A percentile compares a stretch with the other conserved stretches of the same genome.
Conservation (phyloP, 2,797 vertebrate genomes). For the Coccyzus lansbergi region DNA sequence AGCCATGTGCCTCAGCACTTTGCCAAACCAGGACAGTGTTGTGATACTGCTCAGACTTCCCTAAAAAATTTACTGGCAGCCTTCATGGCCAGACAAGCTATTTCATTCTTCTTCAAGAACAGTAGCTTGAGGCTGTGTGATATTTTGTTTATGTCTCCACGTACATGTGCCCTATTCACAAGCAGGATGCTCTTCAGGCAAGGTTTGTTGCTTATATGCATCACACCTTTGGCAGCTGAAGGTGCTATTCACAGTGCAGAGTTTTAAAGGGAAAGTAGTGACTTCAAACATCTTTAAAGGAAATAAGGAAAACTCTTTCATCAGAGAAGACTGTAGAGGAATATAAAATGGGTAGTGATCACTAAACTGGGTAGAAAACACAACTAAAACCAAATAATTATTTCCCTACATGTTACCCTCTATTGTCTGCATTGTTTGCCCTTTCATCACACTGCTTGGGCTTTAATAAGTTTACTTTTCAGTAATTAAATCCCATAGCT, state of each 20-base stretch:
- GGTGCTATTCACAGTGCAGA: not conserved
- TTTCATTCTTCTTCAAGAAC: not conserved
- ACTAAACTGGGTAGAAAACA: not conserved
- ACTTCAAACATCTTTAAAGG: not conserved
- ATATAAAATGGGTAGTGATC: not conserved
- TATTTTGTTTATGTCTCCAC: not conserved
- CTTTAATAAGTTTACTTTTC: not conserved
- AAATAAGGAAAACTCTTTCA: not conserved
- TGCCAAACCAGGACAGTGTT: not conserved
- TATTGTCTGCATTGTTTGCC: not conserved
- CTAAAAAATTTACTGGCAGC: not conserved
- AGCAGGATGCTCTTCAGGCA: not conserved
- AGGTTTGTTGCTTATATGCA: not conserved
- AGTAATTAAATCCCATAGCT: not conserved
- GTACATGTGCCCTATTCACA: not conserved
- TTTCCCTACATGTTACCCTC: not conserved
- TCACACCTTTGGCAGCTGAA: not conserved
- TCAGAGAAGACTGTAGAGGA: not conserved
- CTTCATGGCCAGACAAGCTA: not conserved
- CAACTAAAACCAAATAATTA: not conserved
- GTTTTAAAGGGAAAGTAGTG: not conserved
- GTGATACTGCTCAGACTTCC: not conserved
- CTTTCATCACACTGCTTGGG: not conserved
- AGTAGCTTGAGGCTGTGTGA: not conserved
- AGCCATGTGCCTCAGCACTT: not conserved